Percentiles rank a stretch among this genome's conserved stretches.
Conservation (phyloP, 2,888 invertebrate genomes). For the Diadromus collaris region DNA sequence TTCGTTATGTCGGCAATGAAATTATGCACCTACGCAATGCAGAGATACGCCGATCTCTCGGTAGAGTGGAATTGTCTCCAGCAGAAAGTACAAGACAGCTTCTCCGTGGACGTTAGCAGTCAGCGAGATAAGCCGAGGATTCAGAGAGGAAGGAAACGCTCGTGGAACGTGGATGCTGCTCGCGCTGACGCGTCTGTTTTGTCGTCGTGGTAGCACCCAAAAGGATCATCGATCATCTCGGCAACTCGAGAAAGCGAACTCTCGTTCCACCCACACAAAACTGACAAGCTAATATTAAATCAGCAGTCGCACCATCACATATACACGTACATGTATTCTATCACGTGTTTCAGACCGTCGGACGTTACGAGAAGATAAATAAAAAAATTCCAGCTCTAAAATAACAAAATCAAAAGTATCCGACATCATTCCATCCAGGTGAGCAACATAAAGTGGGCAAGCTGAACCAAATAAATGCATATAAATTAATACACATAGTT, state of each 20-base stretch:
- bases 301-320: slow-evolving; percentile 9
- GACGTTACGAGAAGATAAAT: slow-evolving; percentile 19
- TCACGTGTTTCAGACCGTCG: slow-evolving; percentile 1
- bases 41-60: background rate
- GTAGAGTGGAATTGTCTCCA: background rate
- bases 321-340: slow-evolving; percentile 9
- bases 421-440: background rate
- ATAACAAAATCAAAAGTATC: slow-evolving; percentile 15
- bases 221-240: slow-evolving; percentile 59
- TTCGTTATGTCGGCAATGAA: background rate
- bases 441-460: background rate
- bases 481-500: background rate
- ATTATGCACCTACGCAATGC: background rate
- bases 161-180: slow-evolving; percentile 3
- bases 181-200: slow-evolving; percentile 53
- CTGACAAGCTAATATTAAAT: slow-evolving; percentile 45
- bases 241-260: slow-evolving; percentile 54
- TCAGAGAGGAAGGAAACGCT: slow-evolving; percentile 44
- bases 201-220: slow-evolving; percentile 45
- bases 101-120: background rate
- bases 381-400: slow-evolving; percentile 10
- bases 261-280: slow-evolving; percentile 57
- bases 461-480: background rate
- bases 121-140: slow-evolving; percentile 37
- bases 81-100: slow-evolving; percentile 3